Percentiles rank a stretch among this genome's conserved stretches.
These are phyloP conservation scores for Pristionchus maxplancki DNA, from an alignment of 2,888 invertebrate species.

Conservation along the genomic window DNA sequence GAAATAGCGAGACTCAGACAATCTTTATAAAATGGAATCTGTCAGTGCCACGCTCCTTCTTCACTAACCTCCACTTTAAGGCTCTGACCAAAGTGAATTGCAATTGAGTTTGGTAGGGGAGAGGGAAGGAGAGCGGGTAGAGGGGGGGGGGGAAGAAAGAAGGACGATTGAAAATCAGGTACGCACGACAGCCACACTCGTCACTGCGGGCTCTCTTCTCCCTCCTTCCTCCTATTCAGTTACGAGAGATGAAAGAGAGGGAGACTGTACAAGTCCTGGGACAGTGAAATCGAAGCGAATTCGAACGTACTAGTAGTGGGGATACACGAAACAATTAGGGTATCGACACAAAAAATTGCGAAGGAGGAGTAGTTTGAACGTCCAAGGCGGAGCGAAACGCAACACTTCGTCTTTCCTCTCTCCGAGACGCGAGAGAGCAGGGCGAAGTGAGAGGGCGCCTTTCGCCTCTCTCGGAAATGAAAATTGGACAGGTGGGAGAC, in stretches of 20 bases:
- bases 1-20: no score
- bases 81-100: conserved; percentile 24
- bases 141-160: not conserved
- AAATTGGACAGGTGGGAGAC: conserved; percentile 42
- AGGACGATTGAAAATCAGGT: conserved; percentile 13
- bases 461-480: conserved; percentile 14
- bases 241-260: conserved; percentile 36
- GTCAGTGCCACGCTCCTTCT: not conserved
- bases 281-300: no score
- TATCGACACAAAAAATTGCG: not conserved
- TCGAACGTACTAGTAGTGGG: no score
- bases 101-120: conserved; percentile 30
- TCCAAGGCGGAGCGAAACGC: not conserved
- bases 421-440: not conserved
- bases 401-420: not conserved
- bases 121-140: not conserved
- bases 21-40: not conserved
- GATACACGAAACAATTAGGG: conserved; percentile 7
- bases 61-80: not conserved
- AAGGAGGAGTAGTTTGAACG: not conserved
- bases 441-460: not conserved
- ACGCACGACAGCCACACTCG: not conserved
- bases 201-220: not conserved
- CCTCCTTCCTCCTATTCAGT: conserved; percentile 25
- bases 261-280: not conserved